These are phyloP conservation scores for Hemithea aestivaria DNA, from an alignment of 2,888 invertebrate genomes.

Conservation along the genomic window DNA sequence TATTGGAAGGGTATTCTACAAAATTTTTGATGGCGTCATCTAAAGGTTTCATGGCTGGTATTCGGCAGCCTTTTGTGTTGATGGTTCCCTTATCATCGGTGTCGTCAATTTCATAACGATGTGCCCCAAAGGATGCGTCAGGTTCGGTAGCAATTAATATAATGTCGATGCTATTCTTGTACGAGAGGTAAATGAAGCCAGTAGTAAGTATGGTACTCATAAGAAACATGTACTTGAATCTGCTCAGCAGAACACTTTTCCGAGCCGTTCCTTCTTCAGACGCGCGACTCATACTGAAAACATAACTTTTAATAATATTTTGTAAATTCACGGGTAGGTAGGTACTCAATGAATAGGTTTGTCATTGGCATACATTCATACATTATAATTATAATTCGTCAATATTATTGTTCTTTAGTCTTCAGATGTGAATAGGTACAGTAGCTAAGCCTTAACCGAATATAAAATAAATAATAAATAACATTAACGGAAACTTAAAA, in stretches of 20 bases:
- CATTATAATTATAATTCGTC: neutral
- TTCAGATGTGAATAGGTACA: no score
- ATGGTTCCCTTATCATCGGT: constrained; percentile 52
- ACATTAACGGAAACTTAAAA: no score
- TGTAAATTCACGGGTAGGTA: constrained; percentile 2
- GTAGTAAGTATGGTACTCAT: constrained; percentile 33
- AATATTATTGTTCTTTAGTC: neutral
- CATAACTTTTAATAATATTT: constrained; percentile 10
- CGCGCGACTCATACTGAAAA: constrained; percentile 24
- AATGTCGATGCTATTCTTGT: constrained; percentile 8
- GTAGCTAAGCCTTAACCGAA: no score
- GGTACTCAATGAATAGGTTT: neutral
- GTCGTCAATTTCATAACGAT: constrained; percentile 5
- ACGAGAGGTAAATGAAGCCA: constrained; percentile 33
- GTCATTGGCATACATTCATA: neutral
- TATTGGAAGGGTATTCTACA: constrained; percentile 11
- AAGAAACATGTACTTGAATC: constrained; percentile 38
- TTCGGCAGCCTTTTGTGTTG: constrained; percentile 80
- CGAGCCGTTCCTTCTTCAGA: constrained; percentile 10
- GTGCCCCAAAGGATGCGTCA: constrained; percentile 1
- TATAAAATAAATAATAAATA: no score
- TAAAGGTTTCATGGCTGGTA: constrained; percentile 79
- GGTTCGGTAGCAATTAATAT: constrained; percentile 10
- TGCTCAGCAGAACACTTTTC: constrained; percentile 21
- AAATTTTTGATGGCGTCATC: constrained; percentile 62